These are phyloP conservation scores for Melanotaenia duboulayi DNA, from an alignment of 2,113 vertebrate species.

Conservation along the genomic window DNA sequence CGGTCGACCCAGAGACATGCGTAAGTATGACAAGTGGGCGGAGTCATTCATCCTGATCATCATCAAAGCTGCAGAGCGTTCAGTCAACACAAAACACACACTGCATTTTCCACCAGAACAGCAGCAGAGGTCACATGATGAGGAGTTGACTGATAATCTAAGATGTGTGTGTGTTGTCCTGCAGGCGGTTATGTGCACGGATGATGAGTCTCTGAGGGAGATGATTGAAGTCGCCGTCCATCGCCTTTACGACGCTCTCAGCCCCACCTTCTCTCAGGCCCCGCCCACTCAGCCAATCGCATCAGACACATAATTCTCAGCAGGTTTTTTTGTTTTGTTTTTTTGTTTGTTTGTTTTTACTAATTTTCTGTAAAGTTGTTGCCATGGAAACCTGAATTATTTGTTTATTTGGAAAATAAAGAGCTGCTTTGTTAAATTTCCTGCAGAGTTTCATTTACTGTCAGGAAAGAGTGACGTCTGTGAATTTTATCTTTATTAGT, in stretches of 20 bases:
- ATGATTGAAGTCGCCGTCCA: slow-evolving; percentile 92
- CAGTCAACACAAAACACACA: too few species aligned
- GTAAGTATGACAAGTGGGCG: slow-evolving; percentile 77
- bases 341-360: slow-evolving; percentile 2
- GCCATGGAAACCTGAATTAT: neutral
- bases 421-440: neutral
- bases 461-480: too few species aligned
- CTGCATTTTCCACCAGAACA: too few species aligned
- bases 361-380: neutral
- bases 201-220: slow-evolving; percentile 91
- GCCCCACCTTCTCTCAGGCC: slow-evolving; percentile 80
- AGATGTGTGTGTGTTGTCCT: neutral
- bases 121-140: too few species aligned
- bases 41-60: neutral
- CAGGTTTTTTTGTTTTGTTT: neutral
- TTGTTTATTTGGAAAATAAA: slow-evolving; percentile 24
- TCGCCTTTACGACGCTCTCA: slow-evolving; percentile 90
- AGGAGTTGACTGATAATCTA: too few species aligned
- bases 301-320: slow-evolving; percentile 3
- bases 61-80: too few species aligned
- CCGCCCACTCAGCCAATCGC: neutral
- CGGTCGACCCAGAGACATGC: slow-evolving; percentile 87
- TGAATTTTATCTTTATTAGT: too few species aligned
- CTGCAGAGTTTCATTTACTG: neutral
- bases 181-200: slow-evolving; percentile 87